Conservation (phyloP, 2,113 vertebrate species). For the Rhadina sibilatrix region DNA sequence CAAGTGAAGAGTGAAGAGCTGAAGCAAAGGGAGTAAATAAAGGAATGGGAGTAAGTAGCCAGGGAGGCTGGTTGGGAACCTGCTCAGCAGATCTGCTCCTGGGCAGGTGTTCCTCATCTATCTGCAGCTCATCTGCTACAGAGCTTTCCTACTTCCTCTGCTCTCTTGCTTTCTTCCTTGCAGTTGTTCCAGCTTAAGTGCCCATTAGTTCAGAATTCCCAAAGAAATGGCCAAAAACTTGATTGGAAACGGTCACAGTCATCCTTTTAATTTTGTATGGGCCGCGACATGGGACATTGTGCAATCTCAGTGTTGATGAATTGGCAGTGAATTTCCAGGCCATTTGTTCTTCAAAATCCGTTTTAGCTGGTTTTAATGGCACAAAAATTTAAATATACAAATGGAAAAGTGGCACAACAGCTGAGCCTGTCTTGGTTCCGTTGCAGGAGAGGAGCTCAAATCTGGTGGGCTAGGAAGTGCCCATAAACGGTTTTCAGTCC, state of each 20-base stretch:
- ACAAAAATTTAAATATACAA: neutral
- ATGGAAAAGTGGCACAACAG: neutral
- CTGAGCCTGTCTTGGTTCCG: neutral
- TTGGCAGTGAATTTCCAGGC: neutral
- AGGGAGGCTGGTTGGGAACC: neutral
- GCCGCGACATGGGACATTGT: accelerated
- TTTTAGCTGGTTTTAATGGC: neutral
- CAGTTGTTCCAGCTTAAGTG: neutral
- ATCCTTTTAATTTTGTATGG: neutral
- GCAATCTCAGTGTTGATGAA: neutral
- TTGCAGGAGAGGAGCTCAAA: neutral
- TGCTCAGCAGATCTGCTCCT: neutral
- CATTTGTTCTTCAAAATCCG: neutral
- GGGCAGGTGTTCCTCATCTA: accelerated
- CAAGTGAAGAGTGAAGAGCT: neutral
- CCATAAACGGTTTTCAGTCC: accelerated
- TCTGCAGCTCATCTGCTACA: neutral
- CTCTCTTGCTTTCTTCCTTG: neutral
- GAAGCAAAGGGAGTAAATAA: neutral
- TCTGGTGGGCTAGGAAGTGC: accelerated
- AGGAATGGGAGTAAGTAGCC: neutral
- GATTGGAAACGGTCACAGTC: neutral
- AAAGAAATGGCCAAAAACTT: neutral
- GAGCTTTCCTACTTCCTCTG: neutral
- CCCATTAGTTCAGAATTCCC: neutral